Base-by-base conservation (phyloP, 2,888 invertebrate species). In the Thecophora atra region DNA sequence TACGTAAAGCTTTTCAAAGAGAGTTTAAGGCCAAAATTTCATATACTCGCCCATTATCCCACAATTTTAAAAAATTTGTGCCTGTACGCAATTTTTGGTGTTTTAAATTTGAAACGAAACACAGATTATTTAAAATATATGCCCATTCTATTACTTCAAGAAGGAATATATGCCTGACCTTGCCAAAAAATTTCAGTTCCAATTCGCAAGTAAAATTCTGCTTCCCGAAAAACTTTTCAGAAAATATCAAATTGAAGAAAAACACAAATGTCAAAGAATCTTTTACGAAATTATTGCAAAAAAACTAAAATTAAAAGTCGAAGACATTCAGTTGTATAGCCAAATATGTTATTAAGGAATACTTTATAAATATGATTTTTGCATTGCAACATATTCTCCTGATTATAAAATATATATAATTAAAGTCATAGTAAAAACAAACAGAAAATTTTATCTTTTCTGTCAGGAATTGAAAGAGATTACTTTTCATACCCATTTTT, bases 1-100 rank as follows among this genome's bases (percentile, higher is more conserved):
- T n/a, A 70, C 52, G 24, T 70, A n/a, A 70, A 26, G 4, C 21
- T 70, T 30, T 70, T 70, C 24, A 70, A 62, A 44, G 70, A 70
- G 19, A 28, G 30, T 62, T 47, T 70, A 19, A 47, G 52, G 30
- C 62, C 51, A 42, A 67, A 67, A 54, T 47, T 47, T 52, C 67
- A 67, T 19, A 67, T 51, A 13, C 13, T 52, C 7, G 54, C 28
- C 21, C 67, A 67, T 24, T 67, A 67, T 52, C 67, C 67, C 13
- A 64, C 44, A 47, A 26, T 64, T 26, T 26, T 44, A 47, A 42
- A 26, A 64, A 47, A 47, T 26, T 47, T 47, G 47, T 44, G 13
- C 64, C 44, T 64, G 26, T 47, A 15, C 42, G 47, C 15, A 47
- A 24, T 64, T 64, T 21, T 47, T 64, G 64, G 47, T 64, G 64